Conservation (phyloP, 1,140 invertebrate species). For the Diorhabda carinulata region DNA sequence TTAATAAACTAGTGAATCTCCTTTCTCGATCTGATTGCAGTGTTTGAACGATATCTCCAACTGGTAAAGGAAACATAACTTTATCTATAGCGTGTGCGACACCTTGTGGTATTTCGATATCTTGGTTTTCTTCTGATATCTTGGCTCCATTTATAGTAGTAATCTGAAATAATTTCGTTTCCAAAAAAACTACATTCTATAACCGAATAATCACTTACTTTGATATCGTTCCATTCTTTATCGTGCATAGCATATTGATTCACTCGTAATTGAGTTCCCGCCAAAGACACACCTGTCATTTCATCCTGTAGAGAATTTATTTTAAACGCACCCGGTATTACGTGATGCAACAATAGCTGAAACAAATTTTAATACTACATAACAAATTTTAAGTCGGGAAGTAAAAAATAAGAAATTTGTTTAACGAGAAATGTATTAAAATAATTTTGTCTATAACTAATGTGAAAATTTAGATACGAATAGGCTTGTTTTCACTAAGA, state of each 20-base stretch:
- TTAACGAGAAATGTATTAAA: no score
- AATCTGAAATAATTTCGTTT: slow-evolving; percentile 51
- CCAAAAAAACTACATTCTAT: background rate
- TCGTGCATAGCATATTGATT: slow-evolving; percentile 83
- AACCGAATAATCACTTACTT: slow-evolving; percentile 50
- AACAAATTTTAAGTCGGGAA: no score
- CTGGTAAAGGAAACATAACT: slow-evolving; percentile 82
- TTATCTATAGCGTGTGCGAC: slow-evolving; percentile 81
- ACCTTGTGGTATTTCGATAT: slow-evolving; percentile 78
- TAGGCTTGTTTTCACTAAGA: no score
- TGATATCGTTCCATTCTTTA: slow-evolving; percentile 79
- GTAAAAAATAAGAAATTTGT: no score
- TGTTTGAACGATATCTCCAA: slow-evolving; percentile 77
- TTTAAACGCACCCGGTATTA: slow-evolving; percentile 77
- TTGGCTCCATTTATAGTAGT: slow-evolving; percentile 80
- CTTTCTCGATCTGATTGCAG: slow-evolving; percentile 75
- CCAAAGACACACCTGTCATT: slow-evolving; percentile 82
- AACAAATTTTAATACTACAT: slow-evolving; percentile 15
- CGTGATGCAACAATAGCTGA: slow-evolving; percentile 75
- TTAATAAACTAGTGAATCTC: slow-evolving; percentile 73
- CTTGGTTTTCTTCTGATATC: slow-evolving; percentile 71
- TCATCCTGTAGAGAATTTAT: slow-evolving; percentile 73
- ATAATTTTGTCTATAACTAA: no score
- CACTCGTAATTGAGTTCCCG: slow-evolving; percentile 76
- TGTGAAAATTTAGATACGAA: no score